These are phyloP conservation scores for Sabatieria punctata DNA, from an alignment of 2,888 invertebrate genomes.

Conservation along the genomic window DNA sequence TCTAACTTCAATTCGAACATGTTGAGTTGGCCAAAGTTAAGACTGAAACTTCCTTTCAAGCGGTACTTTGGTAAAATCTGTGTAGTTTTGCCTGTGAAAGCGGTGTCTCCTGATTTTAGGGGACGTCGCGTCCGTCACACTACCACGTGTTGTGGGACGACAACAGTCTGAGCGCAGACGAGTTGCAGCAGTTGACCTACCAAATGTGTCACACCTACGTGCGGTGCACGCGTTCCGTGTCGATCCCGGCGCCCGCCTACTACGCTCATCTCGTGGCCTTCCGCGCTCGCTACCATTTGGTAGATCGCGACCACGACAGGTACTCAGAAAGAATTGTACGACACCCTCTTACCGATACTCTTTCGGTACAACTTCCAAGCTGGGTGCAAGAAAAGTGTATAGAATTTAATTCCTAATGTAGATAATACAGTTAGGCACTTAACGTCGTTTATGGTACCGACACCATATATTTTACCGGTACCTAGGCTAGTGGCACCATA, in stretches of 20 bases:
- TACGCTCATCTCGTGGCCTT: conserved; percentile 99
- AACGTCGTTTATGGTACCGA: too few relatives aligned
- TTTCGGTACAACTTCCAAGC: too few relatives aligned
- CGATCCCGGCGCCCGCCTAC: conserved; percentile 96
- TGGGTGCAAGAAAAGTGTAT: too few relatives aligned
- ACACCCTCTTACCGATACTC: neutral
- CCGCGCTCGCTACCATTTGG: conserved; percentile 53
- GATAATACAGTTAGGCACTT: too few relatives aligned
- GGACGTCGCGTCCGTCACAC: conserved; percentile 94
- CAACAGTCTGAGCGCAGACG: conserved; percentile 95
- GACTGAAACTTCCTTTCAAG: too few relatives aligned
- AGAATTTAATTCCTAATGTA: too few relatives aligned
- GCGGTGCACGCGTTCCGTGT: conserved; percentile 92
- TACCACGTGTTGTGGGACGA: conserved; percentile 99
- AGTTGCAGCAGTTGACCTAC: conserved; percentile 95
- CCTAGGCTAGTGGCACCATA: too few relatives aligned
- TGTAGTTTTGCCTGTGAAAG: too few relatives aligned
- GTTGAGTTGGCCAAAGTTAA: too few relatives aligned
- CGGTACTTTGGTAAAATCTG: too few relatives aligned
- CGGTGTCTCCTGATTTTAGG: conserved; percentile 52
- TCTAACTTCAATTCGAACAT: too few relatives aligned
- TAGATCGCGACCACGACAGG: conserved; percentile 29
- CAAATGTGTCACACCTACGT: conserved; percentile 99
- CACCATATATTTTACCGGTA: too few relatives aligned
- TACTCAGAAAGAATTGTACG: neutral